Percentiles rank a stretch among this genome's conserved stretches.
phyloP scores from a whole-genome alignment of 1,140 invertebrate genomes.

The Pissodes strobi region DNA sequence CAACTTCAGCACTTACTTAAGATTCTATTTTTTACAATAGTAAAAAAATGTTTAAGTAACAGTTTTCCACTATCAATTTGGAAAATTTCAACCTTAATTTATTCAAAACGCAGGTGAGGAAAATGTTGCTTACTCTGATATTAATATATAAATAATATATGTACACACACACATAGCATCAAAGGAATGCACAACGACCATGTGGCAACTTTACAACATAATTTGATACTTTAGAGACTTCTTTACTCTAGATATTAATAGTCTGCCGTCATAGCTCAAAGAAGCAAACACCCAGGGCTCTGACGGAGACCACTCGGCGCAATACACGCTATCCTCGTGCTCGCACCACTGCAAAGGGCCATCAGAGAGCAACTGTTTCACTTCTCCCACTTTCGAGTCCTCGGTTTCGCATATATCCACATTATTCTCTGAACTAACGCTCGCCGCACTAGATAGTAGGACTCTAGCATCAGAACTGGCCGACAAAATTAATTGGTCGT shows the following conservation, averaged over 20 bases:
- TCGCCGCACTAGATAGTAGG: constrained; percentile 81
- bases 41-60: too few relatives aligned
- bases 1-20: too few relatives aligned
- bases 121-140: too few relatives aligned
- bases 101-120: too few relatives aligned
- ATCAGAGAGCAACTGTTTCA: constrained; percentile 66
- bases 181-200: too few relatives aligned
- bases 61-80: too few relatives aligned
- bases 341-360: constrained; percentile 88
- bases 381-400: constrained; percentile 42
- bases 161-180: too few relatives aligned
- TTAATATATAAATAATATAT: too few relatives aligned
- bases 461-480: constrained; percentile 94
- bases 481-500: constrained; percentile 94
- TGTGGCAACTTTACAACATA: too few relatives aligned
- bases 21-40: too few relatives aligned
- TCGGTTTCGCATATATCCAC: constrained; percentile 37
- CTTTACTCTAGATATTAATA: constrained; percentile 92
- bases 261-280: constrained; percentile 92
- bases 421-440: constrained; percentile 73
- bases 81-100: too few relatives aligned
- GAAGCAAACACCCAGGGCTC: constrained; percentile 99
- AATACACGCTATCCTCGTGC: constrained; percentile 98
- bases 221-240: constrained; percentile 91
- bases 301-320: constrained; percentile 93